Evolutionary conservation across 2,888 invertebrate species (phyloP).

Genomic region (Agrotis puta): DNA sequence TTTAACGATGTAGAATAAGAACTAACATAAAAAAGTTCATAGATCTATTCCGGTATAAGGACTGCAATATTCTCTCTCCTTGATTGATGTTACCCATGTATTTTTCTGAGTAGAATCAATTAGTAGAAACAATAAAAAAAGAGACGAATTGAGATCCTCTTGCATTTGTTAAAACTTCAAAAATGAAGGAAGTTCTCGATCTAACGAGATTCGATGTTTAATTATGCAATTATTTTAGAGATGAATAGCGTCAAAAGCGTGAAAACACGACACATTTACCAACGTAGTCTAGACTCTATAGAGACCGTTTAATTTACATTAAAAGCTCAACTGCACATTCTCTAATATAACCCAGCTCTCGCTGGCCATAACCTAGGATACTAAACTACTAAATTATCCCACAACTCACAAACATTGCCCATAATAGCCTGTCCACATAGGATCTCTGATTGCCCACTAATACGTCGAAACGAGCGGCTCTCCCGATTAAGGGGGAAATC

Average conservation of each 20-base stretch:
- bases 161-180: no score
- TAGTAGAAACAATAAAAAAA: no score
- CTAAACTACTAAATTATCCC: slow-evolving; percentile 68
- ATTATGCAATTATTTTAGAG: no score
- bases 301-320: not conserved
- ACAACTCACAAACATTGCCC: slow-evolving; percentile 68
- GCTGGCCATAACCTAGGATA: slow-evolving; percentile 42
- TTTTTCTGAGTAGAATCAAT: not conserved
- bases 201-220: no score
- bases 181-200: no score
- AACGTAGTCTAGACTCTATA: not conserved
- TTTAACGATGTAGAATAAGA: no score
- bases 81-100: not conserved
- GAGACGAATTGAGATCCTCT: no score
- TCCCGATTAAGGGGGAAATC: slow-evolving; percentile 75
- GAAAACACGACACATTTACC: no score
- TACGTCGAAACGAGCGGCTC: slow-evolving; percentile 72
- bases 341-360: not conserved
- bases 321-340: not conserved
- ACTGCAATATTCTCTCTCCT: not conserved
- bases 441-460: slow-evolving; percentile 75
- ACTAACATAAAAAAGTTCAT: no score
- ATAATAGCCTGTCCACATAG: slow-evolving; percentile 72
- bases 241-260: no score
- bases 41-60: not conserved